These are phyloP conservation scores for Lipophrys pholis DNA, from an alignment of 2,113 vertebrate species.

Conservation along the genomic window DNA sequence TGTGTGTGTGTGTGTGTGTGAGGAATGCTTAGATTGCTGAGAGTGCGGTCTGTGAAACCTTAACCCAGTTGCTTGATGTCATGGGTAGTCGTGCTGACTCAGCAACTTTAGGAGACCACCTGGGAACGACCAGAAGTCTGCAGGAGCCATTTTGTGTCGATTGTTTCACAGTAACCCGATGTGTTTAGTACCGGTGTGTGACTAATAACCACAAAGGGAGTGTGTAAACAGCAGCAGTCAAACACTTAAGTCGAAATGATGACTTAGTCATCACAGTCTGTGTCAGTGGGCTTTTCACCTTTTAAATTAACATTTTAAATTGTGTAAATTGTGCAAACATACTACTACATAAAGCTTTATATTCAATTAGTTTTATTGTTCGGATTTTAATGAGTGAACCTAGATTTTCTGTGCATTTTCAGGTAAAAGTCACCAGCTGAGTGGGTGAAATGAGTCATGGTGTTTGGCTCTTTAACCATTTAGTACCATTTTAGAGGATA, in stretches of 20 bases:
- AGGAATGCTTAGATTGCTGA: conserved; percentile 58
- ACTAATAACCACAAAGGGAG: conserved; percentile 28
- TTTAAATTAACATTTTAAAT: too few species aligned
- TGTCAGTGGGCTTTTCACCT: conserved; percentile 1
- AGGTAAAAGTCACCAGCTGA: too few species aligned
- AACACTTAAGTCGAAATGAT: conserved; percentile 11
- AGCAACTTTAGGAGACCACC: conserved; percentile 71
- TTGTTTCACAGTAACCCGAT: conserved; percentile 37
- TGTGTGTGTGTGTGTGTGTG: too few species aligned
- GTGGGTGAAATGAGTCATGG: too few species aligned
- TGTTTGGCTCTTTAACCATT: too few species aligned
- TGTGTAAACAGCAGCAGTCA: conserved; percentile 11
- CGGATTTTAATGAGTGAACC: too few species aligned
- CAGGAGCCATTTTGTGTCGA: conserved; percentile 51
- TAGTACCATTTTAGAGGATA: too few species aligned
- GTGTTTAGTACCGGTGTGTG: conserved; percentile 30
- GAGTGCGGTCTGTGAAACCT: conserved; percentile 63
- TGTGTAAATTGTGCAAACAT: too few species aligned
- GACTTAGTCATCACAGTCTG: conserved; percentile 6
- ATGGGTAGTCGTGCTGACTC: conserved; percentile 67
- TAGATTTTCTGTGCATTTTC: too few species aligned
- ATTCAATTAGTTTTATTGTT: too few species aligned
- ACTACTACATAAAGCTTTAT: too few species aligned
- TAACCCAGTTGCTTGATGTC: conserved; percentile 53
- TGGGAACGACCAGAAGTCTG: conserved; percentile 58